Evolutionary conservation across 2,888 invertebrate genomes (phyloP).

Genomic region (Ophraella communa): DNA sequence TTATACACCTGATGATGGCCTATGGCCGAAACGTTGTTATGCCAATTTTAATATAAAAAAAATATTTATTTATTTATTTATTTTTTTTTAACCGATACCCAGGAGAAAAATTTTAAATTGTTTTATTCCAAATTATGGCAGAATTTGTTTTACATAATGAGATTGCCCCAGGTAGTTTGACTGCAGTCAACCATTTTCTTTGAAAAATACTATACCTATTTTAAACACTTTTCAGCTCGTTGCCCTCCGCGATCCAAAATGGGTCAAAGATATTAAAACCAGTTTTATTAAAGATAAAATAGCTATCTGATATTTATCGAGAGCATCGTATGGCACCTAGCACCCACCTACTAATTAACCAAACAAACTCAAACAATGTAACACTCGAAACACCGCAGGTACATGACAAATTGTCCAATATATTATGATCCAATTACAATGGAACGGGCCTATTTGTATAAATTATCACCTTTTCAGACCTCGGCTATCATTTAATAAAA

Average conservation of each 20-base stretch:
- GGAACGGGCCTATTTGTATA: constrained; percentile 9
- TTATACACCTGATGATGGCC: too few relatives aligned
- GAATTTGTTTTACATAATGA: too few relatives aligned
- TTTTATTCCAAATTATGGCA: too few relatives aligned
- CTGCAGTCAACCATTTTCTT: too few relatives aligned
- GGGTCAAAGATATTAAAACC: neutral
- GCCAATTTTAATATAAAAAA: too few relatives aligned
- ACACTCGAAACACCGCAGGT: neutral
- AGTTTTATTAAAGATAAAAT: neutral
- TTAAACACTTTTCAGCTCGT: too few relatives aligned
- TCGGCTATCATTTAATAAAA: constrained; percentile 6
- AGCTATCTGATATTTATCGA: neutral
- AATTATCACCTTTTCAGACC: constrained; percentile 14
- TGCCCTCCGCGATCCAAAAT: neutral
- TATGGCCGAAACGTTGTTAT: too few relatives aligned
- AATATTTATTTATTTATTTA: too few relatives aligned
- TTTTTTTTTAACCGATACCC: too few relatives aligned
- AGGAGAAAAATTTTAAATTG: too few relatives aligned
- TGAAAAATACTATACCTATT: too few relatives aligned
- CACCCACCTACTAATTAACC: constrained; percentile 7
- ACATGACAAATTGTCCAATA: constrained; percentile 17
- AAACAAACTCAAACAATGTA: neutral
- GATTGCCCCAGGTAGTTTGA: too few relatives aligned
- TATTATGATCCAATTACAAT: constrained; percentile 20
- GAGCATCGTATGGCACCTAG: neutral